Base-by-base conservation (phyloP, 2,888 invertebrate genomes). In the Agrochola circellaris region DNA sequence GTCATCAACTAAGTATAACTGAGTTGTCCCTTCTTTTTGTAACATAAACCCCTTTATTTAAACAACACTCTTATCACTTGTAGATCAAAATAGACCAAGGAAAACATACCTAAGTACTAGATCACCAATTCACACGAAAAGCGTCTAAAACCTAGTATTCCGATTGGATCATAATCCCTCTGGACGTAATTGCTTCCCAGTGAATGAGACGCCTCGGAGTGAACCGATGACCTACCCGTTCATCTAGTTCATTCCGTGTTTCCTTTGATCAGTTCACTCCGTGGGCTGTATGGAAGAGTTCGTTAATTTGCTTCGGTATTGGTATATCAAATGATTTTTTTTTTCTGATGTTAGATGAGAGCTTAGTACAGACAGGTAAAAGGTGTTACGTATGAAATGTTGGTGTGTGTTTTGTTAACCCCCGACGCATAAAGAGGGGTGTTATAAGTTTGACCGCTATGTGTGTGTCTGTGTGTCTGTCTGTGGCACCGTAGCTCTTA, bases 211-310 rank as follows among this genome's bases (percentile, higher is more conserved):
- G 61, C 70, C 58, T 71, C 56, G 20, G 61, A 56, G 68, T 73
- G 65, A 84, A 82, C 78, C 42, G 62, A 70, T 75, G 78, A 84
- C 85, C 85, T 75, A 75, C 51, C 82, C 56, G 82, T 70, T 77
- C 78, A 77, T 56, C 58, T 73, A 72, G 74, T 73, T 80, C 84
- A 67, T 58, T 79, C 79, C 79, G 66, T 68, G 48, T 58, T 61
- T 3, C 34, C 64, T 79, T 80, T 83, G 68, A 83, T 84, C 73
- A 76, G 84, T 77, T 73, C 68, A 34, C 30, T 69, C 56, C 62
- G 60, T 48, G 30, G 42, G 60, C 54, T 67, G n/a, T 11, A 66
- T 58, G 45, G 23, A 56, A 62, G 78, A 73, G 48, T 61, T 78
- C 58, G 42, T 82, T 73, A 73, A 65, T 73, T 79, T 65, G 48